phyloP scores from a whole-genome alignment of 2,888 invertebrate species.

The Andricus curvator region DNA sequence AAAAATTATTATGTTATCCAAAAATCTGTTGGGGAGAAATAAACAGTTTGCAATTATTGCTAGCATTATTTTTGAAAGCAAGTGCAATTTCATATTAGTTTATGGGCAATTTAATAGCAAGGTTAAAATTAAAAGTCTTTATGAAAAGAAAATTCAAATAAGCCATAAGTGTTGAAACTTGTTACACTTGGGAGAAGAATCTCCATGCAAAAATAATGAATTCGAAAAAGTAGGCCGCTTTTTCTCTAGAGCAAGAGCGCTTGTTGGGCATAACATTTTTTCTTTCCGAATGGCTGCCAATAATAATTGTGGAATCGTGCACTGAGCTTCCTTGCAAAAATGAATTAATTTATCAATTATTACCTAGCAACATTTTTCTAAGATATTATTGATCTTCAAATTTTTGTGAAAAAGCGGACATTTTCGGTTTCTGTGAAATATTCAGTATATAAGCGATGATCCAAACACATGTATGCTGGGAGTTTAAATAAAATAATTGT shows the following conservation, averaged over 20 bases:
- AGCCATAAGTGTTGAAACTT: not conserved
- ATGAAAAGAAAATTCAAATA: conserved; percentile 9
- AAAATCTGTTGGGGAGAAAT: not conserved
- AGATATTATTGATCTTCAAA: too few relatives aligned
- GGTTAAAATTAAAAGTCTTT: not conserved
- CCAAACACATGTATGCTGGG: too few relatives aligned
- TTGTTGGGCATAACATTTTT: conserved; percentile 15
- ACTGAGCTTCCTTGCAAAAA: too few relatives aligned
- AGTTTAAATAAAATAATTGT: too few relatives aligned
- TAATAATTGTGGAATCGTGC: conserved; percentile 7
- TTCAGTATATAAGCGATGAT: too few relatives aligned
- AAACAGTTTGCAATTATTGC: not conserved
- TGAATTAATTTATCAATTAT: not conserved
- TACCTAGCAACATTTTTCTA: not conserved
- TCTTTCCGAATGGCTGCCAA: conserved; percentile 3
- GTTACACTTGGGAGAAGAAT: not conserved
- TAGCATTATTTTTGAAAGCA: not conserved
- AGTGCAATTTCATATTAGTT: not conserved
- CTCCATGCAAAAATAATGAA: conserved; percentile 13
- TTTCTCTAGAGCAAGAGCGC: conserved; percentile 30
- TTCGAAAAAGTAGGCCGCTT: conserved; percentile 25
- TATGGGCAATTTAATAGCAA: conserved; percentile 10
- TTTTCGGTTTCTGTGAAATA: too few relatives aligned
- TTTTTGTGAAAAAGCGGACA: too few relatives aligned
- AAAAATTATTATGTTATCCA: not conserved